phyloP scores from a whole-genome alignment of 2,113 vertebrate genomes.

The Tauraco erythrolophus region DNA sequence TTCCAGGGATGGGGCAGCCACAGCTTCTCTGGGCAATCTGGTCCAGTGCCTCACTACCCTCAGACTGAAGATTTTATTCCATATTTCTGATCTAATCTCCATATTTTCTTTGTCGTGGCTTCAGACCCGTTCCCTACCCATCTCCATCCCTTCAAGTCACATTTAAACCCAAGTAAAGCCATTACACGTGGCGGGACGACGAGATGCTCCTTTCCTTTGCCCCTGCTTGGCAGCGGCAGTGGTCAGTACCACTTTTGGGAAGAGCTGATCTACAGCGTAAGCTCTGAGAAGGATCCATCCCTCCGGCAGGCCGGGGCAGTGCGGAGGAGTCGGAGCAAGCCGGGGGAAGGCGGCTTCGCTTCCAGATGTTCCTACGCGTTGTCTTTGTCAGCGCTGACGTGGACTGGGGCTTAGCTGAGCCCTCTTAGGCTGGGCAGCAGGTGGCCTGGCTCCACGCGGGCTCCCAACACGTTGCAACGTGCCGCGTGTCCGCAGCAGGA shows the following conservation, averaged over 20 bases:
- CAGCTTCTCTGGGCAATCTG: too few relatives aligned
- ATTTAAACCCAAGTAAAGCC: background rate
- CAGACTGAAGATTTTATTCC: too few relatives aligned
- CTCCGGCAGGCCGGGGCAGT: background rate
- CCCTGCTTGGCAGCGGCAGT: background rate
- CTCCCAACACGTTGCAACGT: background rate
- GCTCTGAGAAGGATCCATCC: background rate
- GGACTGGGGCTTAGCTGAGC: background rate
- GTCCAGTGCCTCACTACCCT: too few relatives aligned
- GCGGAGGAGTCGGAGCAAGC: too few relatives aligned
- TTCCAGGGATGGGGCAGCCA: too few relatives aligned
- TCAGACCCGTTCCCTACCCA: background rate
- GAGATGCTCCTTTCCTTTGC: background rate
- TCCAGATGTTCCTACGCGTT: background rate
- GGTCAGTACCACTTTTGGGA: background rate
- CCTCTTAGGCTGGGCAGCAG: slow-evolving; percentile 22
- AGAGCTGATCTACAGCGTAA: background rate
- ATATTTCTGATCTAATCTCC: too few relatives aligned
- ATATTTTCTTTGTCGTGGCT: rapidly evolving
- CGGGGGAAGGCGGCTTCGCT: background rate
- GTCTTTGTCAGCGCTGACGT: background rate
- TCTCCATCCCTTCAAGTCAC: background rate
- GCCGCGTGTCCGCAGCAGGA: background rate
- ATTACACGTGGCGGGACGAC: rapidly evolving
- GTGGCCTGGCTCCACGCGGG: background rate